Conservation (phyloP, 2,113 vertebrate genomes). For the Lampris incognitus region DNA sequence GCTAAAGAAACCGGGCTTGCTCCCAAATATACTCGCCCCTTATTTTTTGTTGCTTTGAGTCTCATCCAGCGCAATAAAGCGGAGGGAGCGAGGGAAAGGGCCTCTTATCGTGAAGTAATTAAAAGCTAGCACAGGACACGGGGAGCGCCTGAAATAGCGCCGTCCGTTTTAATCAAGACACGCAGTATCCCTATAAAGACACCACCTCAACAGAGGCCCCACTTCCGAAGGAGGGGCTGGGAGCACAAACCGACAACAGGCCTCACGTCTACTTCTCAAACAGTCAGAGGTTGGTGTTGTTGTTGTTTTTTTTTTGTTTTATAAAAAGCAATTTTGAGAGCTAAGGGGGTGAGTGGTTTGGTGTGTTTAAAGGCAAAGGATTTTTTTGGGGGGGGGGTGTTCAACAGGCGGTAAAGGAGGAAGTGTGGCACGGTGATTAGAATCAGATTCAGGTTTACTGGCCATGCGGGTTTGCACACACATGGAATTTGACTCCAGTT, state of each 20-base stretch:
- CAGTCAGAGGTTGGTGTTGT: constrained; percentile 32
- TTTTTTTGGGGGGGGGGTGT: not conserved
- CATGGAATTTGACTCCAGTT: too few relatives aligned
- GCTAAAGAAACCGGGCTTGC: constrained; percentile 25
- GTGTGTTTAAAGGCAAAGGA: constrained; percentile 3
- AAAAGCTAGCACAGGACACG: constrained; percentile 61
- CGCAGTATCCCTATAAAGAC: constrained; percentile 62
- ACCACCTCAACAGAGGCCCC: constrained; percentile 69
- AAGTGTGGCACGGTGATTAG: constrained; percentile 43
- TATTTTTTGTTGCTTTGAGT: constrained; percentile 37
- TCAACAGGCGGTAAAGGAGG: constrained; percentile 49
- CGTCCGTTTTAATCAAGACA: constrained; percentile 69
- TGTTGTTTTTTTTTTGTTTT: constrained; percentile 11
- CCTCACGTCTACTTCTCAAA: constrained; percentile 46
- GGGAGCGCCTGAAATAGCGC: constrained; percentile 50
- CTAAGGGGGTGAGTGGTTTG: constrained; percentile 9
- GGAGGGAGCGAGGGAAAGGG: constrained; percentile 51
- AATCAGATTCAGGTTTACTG: too few relatives aligned
- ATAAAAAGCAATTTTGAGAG: not conserved
- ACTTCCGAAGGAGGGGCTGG: constrained; percentile 36
- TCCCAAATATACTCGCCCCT: constrained; percentile 26
- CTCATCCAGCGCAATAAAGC: constrained; percentile 48
- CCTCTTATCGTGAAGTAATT: constrained; percentile 73
- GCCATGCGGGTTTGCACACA: too few relatives aligned
- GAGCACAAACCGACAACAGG: constrained; percentile 39